phyloP scores from a whole-genome alignment of 2,113 vertebrate species.

The Haemorhous mexicanus region DNA sequence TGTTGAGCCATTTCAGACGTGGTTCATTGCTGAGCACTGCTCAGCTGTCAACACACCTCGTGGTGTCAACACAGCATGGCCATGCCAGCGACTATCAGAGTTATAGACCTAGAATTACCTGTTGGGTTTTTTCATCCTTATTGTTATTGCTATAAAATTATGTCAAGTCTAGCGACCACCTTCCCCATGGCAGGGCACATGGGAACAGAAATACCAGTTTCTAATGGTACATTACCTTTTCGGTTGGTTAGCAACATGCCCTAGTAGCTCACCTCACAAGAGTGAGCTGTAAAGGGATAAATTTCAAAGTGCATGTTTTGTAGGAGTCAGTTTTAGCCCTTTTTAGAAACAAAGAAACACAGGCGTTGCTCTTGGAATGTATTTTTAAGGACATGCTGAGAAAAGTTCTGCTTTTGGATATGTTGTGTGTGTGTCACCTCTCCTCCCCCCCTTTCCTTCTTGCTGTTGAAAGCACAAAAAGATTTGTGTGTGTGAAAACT shows the following conservation, averaged over 20 bases:
- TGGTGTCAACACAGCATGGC: not conserved
- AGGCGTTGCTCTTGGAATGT: not conserved
- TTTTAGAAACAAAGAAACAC: not conserved
- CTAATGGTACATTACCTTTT: not conserved
- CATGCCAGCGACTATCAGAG: fast-evolving
- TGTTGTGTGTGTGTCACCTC: not conserved
- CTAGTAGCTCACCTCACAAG: not conserved
- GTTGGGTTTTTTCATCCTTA: not conserved
- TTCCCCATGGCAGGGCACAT: not conserved
- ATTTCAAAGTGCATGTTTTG: not conserved
- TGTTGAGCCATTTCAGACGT: not conserved
- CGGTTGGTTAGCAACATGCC: not conserved
- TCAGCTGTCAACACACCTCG: fast-evolving
- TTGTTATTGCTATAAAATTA: not conserved
- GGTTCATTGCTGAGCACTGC: not conserved
- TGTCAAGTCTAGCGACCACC: not conserved
- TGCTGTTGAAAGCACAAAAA: not conserved
- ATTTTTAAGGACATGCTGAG: not conserved
- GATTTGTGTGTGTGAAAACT: not conserved
- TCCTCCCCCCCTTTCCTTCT: not conserved
- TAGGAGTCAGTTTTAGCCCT: not conserved
- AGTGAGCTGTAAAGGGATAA: not conserved
- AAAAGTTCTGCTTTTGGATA: not conserved
- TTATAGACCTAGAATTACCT: not conserved
- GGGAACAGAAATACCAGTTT: not conserved